These are phyloP conservation scores for Trachemys scripta DNA, from an alignment of 2,113 vertebrate genomes.

Conservation along the genomic window DNA sequence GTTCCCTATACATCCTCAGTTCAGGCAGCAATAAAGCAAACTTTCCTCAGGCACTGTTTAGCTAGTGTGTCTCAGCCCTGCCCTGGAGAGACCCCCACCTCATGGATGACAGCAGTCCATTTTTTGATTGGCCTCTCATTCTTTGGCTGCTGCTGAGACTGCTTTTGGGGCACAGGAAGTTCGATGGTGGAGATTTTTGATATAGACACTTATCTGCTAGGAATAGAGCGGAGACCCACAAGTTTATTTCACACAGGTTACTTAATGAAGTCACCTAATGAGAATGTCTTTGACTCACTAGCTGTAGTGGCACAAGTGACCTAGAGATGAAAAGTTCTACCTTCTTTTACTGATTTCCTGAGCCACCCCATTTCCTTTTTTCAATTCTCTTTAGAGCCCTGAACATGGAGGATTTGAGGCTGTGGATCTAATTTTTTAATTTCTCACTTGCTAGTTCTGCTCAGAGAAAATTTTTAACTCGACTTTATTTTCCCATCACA, in stretches of 20 bases:
- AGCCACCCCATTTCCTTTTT: background rate
- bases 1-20: background rate
- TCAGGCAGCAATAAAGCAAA: background rate
- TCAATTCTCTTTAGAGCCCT: background rate
- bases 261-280: background rate
- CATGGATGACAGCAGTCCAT: background rate
- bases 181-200: background rate
- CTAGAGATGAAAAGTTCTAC: background rate
- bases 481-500: background rate
- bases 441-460: background rate
- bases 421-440: background rate
- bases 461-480: background rate
- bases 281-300: background rate
- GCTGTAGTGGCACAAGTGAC: background rate
- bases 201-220: background rate
- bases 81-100: background rate
- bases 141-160: background rate
- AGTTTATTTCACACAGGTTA: background rate
- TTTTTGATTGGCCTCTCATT: background rate
- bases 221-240: background rate
- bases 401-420: background rate
- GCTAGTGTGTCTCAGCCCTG: background rate
- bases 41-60: background rate
- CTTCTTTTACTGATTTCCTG: background rate
- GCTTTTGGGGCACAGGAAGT: background rate